A percentile compares a stretch with the other conserved stretches of the same genome.
phyloP scores from a whole-genome alignment of 2,797 vertebrate genomes.

The Gambusia yucatana region DNA sequence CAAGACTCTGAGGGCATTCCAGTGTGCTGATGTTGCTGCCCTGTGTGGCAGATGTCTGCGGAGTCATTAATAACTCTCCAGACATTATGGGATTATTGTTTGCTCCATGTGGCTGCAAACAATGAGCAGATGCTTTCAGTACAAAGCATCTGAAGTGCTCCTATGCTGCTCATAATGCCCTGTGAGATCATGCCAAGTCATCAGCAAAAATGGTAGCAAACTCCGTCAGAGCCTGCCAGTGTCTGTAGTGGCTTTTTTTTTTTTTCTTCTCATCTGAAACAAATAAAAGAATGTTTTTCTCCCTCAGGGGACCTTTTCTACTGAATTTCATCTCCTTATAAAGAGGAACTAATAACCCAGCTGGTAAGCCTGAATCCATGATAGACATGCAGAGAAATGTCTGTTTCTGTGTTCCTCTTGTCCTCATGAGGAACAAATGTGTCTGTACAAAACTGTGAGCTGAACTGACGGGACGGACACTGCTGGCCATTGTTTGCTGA shows the following conservation, averaged over 20 bases:
- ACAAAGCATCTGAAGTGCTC: constrained; percentile 56
- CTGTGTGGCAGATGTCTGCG: constrained; percentile 46
- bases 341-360: constrained; percentile 52
- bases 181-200: constrained; percentile 74
- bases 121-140: constrained; percentile 1
- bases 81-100: constrained; percentile 36
- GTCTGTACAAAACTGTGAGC: constrained; percentile 71
- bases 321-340: constrained; percentile 60
- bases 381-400: constrained; percentile 45
- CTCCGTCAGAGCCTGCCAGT: constrained; percentile 69
- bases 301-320: constrained; percentile 79
- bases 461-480: constrained; percentile 44
- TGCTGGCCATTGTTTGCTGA: constrained; percentile 61
- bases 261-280: constrained; percentile 60
- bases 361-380: constrained; percentile 57
- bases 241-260: constrained; percentile 71
- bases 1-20: constrained; percentile 56
- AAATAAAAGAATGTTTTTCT: constrained; percentile 73
- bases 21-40: constrained; percentile 45
- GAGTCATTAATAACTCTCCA: constrained; percentile 39
- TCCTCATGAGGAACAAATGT: constrained; percentile 50
- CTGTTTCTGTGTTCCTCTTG: constrained; percentile 55
- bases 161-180: constrained; percentile 62
- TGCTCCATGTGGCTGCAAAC: constrained; percentile 46
- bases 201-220: constrained; percentile 85